Evolutionary conservation across 2,113 vertebrate species (phyloP).

Genomic region (Siniperca knerii): DNA sequence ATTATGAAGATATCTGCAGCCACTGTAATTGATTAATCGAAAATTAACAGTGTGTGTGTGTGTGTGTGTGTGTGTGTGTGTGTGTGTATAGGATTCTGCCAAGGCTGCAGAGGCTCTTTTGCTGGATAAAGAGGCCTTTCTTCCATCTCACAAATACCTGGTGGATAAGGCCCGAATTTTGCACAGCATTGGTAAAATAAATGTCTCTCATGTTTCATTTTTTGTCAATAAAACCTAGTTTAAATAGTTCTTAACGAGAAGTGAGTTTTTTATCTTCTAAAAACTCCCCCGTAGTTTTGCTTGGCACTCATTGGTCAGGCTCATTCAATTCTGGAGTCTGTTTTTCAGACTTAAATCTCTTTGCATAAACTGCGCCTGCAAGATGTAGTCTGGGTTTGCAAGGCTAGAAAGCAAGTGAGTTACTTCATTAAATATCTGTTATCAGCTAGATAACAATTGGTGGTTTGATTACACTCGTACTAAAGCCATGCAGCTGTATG

Average conservation of each 20-base stretch:
- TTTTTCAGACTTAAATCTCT: conserved; percentile 37
- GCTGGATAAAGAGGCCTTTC: conserved; percentile 92
- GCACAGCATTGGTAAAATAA: conserved; percentile 86
- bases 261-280: conserved; percentile 24
- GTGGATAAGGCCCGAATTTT: conserved; percentile 88
- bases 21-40: conserved; percentile 64
- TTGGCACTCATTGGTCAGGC: conserved; percentile 25
- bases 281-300: not conserved
- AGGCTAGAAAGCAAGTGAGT: not conserved
- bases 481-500: not conserved
- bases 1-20: conserved; percentile 67
- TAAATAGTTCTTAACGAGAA: conserved; percentile 11
- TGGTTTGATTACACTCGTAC: not conserved
- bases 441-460: not conserved
- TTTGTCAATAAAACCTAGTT: not conserved
- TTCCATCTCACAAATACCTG: conserved; percentile 90
- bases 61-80: conserved; percentile 41
- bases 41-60: conserved; percentile 62
- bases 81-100: conserved; percentile 80
- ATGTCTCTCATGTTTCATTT: not conserved
- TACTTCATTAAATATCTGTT: conserved; percentile 5
- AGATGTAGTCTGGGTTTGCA: conserved; percentile 10
- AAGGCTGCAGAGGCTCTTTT: conserved; percentile 89
- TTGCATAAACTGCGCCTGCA: conserved; percentile 30
- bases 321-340: conserved; percentile 23